A percentile compares a stretch with the other conserved stretches of the same genome.
phyloP scores from a whole-genome alignment of 2,113 vertebrate species.

The Morone saxatilis region DNA sequence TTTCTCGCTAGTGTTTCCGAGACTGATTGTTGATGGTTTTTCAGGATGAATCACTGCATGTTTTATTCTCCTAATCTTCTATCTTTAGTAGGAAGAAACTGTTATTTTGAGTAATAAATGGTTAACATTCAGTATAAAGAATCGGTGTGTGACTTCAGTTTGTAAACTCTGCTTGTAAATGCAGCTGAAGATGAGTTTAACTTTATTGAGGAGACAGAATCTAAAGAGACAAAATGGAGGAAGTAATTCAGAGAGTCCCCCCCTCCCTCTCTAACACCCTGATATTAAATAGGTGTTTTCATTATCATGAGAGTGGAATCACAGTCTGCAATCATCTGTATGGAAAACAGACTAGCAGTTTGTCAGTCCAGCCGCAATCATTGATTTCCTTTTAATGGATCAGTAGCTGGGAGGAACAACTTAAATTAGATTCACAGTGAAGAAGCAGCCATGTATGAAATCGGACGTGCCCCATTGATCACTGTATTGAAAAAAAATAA shows the following conservation, averaged over 20 bases:
- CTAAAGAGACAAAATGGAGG: background rate
- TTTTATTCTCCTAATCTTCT: slow-evolving; percentile 60
- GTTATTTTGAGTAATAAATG: slow-evolving; percentile 81
- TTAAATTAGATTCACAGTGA: slow-evolving; percentile 66
- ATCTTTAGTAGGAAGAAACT: slow-evolving; percentile 65
- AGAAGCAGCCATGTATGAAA: slow-evolving; percentile 85
- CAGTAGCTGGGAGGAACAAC: slow-evolving; percentile 46
- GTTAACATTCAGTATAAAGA: slow-evolving; percentile 47
- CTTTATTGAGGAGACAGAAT: no score
- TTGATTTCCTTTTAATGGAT: slow-evolving; percentile 80
- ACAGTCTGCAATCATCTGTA: background rate
- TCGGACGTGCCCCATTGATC: slow-evolving; percentile 87
- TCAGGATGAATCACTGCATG: slow-evolving; percentile 65
- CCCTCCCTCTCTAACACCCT: background rate
- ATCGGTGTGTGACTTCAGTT: background rate
- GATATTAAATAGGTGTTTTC: accelerated
- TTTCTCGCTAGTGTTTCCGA: slow-evolving; percentile 25
- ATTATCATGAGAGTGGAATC: background rate
- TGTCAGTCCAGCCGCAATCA: slow-evolving; percentile 22
- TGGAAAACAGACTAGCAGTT: slow-evolving; percentile 1
- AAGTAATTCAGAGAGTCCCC: no score
- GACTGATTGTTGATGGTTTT: slow-evolving; percentile 26
- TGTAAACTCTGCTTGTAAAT: background rate
- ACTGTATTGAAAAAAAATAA: slow-evolving; percentile 28
- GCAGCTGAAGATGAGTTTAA: background rate